A percentile compares a stretch with the other conserved stretches of the same genome.
Conservation (phyloP, 2,797 vertebrate species). For the Tadarida brasiliensis region DNA sequence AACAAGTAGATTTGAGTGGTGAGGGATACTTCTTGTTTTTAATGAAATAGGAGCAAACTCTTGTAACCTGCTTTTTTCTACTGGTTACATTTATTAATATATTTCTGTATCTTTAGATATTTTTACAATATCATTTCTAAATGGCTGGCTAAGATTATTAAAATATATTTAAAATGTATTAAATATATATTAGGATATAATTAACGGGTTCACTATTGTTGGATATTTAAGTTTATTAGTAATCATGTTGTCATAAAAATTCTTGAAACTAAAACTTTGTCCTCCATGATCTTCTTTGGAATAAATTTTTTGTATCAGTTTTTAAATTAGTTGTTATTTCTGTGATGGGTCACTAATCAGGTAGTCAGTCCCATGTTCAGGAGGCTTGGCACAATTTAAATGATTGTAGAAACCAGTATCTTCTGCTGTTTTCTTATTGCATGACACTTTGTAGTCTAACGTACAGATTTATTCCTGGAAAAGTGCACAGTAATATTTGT, state of each 20-base stretch:
- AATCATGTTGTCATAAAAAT: constrained; percentile 28
- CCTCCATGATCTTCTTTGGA: neutral
- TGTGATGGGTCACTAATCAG: neutral
- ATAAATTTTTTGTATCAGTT: constrained; percentile 30
- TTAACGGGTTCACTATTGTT: neutral
- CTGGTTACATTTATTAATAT: constrained; percentile 4
- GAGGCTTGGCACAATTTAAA: constrained; percentile 28
- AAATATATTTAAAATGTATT: constrained; percentile 15
- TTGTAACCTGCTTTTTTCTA: constrained; percentile 35
- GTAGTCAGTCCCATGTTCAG: neutral
- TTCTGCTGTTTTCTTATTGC: neutral
- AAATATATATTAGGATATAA: constrained; percentile 26
- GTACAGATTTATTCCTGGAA: constrained; percentile 30
- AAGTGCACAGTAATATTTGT: neutral
- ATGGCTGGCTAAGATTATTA: constrained; percentile 30
- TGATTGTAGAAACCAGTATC: neutral
- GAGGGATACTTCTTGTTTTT: neutral
- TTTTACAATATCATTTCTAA: constrained; percentile 47
- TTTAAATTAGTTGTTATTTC: constrained; percentile 39
- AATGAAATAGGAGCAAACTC: constrained; percentile 16
- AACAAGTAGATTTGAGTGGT: neutral
- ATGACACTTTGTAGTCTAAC: constrained; percentile 15
- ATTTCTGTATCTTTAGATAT: constrained; percentile 50
- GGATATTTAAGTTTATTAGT: constrained; percentile 44
- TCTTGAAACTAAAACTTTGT: neutral